Conservation (phyloP, 2,888 invertebrate genomes). For the Elgonia sp. region DNA sequence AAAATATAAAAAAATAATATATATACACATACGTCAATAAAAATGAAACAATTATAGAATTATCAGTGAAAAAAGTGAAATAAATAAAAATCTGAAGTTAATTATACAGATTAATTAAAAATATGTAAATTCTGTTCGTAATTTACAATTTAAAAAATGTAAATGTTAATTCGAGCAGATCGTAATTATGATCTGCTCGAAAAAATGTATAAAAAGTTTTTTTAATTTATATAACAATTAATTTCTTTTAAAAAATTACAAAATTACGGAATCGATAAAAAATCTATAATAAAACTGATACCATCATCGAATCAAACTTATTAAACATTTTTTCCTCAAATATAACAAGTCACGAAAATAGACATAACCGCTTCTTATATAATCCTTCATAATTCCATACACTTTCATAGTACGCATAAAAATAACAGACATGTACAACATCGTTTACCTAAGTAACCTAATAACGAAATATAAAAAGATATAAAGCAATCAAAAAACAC, state of each 20-base stretch:
- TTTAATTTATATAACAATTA: too few relatives aligned
- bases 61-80: too few relatives aligned
- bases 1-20: too few relatives aligned
- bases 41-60: too few relatives aligned
- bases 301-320: background rate
- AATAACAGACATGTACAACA: background rate
- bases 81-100: too few relatives aligned
- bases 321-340: background rate
- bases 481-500: background rate
- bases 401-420: conserved; percentile 27
- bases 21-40: too few relatives aligned
- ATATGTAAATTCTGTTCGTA: too few relatives aligned
- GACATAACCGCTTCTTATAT: conserved; percentile 15
- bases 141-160: too few relatives aligned
- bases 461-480: conserved; percentile 27
- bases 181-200: background rate
- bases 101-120: too few relatives aligned
- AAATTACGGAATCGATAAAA: background rate
- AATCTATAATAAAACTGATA: conserved; percentile 3
- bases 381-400: conserved; percentile 25
- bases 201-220: too few relatives aligned
- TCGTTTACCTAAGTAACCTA: conserved; percentile 42
- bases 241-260: too few relatives aligned
- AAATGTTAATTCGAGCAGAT: too few relatives aligned
- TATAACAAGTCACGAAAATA: conserved; percentile 28